These are phyloP conservation scores for Scopus umbretta DNA, from an alignment of 2,113 vertebrate genomes.

Conservation along the genomic window DNA sequence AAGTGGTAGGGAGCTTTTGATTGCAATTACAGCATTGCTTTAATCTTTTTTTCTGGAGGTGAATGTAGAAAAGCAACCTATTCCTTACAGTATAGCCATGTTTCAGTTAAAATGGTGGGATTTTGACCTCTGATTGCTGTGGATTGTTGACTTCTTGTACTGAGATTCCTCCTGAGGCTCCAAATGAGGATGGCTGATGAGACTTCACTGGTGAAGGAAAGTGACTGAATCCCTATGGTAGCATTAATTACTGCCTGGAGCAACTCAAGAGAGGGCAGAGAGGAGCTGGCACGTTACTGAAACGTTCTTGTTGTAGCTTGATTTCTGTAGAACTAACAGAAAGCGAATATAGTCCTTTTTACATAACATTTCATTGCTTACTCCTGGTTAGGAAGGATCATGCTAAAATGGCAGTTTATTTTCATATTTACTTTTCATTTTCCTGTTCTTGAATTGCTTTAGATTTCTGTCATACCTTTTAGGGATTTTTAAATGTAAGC, in stretches of 20 bases:
- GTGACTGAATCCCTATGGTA: neutral
- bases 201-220: neutral
- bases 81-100: neutral
- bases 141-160: neutral
- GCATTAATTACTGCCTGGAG: conserved; percentile 9
- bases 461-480: neutral
- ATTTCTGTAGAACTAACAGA: neutral
- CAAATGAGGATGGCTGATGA: neutral
- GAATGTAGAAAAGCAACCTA: neutral
- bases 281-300: neutral
- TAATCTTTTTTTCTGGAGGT: neutral
- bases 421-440: neutral
- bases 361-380: neutral
- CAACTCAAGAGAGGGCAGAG: neutral
- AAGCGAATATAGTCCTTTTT: neutral
- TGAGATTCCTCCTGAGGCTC: neutral
- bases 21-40: neutral
- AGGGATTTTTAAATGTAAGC: neutral
- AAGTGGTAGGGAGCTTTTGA: neutral
- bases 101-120: neutral
- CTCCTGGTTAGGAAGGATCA: neutral
- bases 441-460: neutral
- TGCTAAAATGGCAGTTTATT: neutral
- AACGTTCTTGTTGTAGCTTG: neutral
- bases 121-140: neutral